Conservation (phyloP, 2,113 vertebrate genomes). For the Accipiter virgatus region DNA sequence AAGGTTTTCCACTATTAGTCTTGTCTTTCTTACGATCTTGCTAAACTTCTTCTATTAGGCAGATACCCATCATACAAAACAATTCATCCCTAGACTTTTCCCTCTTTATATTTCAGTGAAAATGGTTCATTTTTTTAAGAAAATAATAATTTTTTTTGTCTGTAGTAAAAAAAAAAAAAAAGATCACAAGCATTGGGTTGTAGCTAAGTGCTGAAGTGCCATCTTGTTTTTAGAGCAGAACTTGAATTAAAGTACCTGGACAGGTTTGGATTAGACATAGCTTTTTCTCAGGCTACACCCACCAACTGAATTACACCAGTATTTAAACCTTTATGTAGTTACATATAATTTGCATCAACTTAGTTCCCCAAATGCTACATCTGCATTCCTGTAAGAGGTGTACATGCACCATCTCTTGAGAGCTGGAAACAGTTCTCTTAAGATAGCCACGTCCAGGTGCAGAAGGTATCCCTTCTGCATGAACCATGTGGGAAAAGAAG, state of each 20-base stretch:
- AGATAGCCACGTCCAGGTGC: background rate
- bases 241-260: background rate
- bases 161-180: background rate
- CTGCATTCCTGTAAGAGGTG: background rate
- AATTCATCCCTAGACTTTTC: background rate
- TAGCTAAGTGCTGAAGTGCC: background rate
- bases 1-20: background rate
- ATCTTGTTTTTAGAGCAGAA: background rate
- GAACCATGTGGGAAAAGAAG: background rate
- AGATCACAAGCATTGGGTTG: background rate
- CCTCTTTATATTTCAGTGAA: background rate
- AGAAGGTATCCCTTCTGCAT: background rate
- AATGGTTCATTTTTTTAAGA: background rate
- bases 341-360: background rate
- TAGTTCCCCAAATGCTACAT: background rate
- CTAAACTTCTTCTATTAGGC: background rate
- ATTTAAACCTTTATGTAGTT: background rate
- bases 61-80: background rate
- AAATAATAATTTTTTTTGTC: background rate
- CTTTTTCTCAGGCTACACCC: conserved; percentile 3
- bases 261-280: background rate
- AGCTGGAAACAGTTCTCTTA: background rate
- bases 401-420: background rate
- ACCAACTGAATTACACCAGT: background rate
- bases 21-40: background rate